Base-by-base conservation (phyloP, 2,888 invertebrate species). In the Cyclophora albipunctata region DNA sequence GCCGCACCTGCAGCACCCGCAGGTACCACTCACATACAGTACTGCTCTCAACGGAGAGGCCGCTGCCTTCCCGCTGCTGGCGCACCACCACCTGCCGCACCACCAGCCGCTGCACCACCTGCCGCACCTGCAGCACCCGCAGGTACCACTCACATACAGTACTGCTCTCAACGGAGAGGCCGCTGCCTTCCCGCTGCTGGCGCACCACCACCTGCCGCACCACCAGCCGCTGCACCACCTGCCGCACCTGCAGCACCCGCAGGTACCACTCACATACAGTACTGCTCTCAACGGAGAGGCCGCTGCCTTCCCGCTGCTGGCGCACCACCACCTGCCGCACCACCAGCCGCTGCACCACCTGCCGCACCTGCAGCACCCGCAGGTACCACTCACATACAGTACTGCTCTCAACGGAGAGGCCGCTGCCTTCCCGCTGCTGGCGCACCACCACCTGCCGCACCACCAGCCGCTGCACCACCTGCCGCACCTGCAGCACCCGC, bases 11-110 rank as follows among this genome's bases (percentile, higher is more conserved):
- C 53, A 54, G 67, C 78, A 89, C 55, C 85, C 86, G 47, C 89
- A 85, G 82, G 88, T 86, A 65, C 34, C 5, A 37, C 37, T 37
- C 5, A 37, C 37, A 37, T 37, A n/a, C n/a, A n/a, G n/a, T 5
- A 37, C 37, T 37, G 5, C 37, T 5, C 2, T 5, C 4, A 37
- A 37, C 37, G 2, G 5, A 37, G 4, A 37, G 1, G 2, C 37
- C 5, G 37, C 37, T 2, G 37, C 37, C 37, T 5, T 37, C 67
- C 90, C 89, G 65, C 75, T 84, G 69, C 78, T 86, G 71, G 83
- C 84, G 64, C 75, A 81, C 63, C 86, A 83, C 67, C 81, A 83
- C 74, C 78, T 79, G 77, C 89, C 76, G 69, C 78, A 71, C 81
- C 76, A 73, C 56, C 72, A 82, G 53, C 90, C 90, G 52, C 79